These are phyloP conservation scores for Centropus unirufus DNA, from an alignment of 2,113 vertebrate species.

Conservation along the genomic window DNA sequence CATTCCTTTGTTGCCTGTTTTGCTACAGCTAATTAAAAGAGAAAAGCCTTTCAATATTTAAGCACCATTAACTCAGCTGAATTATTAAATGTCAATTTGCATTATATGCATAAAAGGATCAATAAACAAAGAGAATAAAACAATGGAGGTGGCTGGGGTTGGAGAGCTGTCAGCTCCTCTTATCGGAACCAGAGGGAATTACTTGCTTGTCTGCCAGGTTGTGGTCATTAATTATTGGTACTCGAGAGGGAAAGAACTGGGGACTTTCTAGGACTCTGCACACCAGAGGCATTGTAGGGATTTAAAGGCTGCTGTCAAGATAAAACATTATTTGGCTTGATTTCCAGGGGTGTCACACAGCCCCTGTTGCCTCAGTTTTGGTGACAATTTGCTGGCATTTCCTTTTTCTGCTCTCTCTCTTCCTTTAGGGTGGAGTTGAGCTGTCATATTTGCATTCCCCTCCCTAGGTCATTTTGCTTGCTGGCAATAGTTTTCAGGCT, in stretches of 20 bases:
- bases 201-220: not conserved
- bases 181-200: constrained; percentile 35
- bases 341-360: not conserved
- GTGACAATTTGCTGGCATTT: not conserved
- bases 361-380: not conserved
- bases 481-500: not conserved
- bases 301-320: constrained; percentile 21
- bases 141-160: not conserved
- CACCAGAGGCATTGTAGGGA: not conserved
- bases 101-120: constrained; percentile 78
- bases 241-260: not conserved
- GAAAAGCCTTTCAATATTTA: constrained; percentile 80
- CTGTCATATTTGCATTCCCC: not conserved
- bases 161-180: constrained; percentile 60
- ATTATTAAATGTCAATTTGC: constrained; percentile 83
- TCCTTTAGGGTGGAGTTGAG: not conserved
- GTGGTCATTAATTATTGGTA: constrained; percentile 31
- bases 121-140: constrained; percentile 73
- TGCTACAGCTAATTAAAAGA: constrained; percentile 79
- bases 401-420: not conserved
- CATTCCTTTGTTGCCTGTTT: constrained; percentile 64
- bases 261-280: not conserved
- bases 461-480: not conserved
- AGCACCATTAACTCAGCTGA: constrained; percentile 77
- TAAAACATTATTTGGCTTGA: constrained; percentile 30